Conservation (phyloP, 2,797 vertebrate species). For the Dermochelys coriacea region DNA sequence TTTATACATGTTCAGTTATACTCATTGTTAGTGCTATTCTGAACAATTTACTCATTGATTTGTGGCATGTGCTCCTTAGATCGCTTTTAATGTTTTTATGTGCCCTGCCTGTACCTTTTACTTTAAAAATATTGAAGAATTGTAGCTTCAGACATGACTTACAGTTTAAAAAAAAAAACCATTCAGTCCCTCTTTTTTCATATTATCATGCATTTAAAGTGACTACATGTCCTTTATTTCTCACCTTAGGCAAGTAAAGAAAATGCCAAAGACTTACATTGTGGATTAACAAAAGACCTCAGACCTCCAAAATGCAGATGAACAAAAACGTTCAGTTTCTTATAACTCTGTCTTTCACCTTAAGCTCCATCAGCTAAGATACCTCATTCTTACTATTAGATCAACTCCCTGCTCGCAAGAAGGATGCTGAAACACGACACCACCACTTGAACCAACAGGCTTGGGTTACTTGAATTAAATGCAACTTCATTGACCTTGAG, state of each 20-base stretch:
- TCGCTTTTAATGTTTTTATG: conserved; percentile 45
- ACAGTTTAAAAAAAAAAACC: background rate
- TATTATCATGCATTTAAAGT: background rate
- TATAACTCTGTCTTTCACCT: background rate
- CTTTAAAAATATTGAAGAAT: conserved; percentile 9
- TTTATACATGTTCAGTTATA: conserved; percentile 59
- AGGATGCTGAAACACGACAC: background rate
- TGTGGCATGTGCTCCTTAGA: conserved; percentile 51
- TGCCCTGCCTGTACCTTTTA: conserved; percentile 27
- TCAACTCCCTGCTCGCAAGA: background rate
- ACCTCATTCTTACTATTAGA: background rate
- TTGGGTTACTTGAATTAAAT: background rate
- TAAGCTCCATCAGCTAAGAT: background rate
- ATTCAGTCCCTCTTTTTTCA: background rate
- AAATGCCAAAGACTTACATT: conserved; percentile 1
- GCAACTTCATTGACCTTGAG: background rate
- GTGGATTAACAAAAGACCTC: conserved; percentile 16
- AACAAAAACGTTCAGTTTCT: background rate
- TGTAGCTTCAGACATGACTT: conserved; percentile 43
- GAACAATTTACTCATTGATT: conserved; percentile 67
- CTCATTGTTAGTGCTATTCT: conserved; percentile 57
- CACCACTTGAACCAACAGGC: background rate
- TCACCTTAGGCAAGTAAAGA: background rate
- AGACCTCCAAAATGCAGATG: background rate
- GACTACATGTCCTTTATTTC: conserved; percentile 14